Evolutionary conservation across 2,888 invertebrate species (phyloP).

Genomic region (Bombylius major): DNA sequence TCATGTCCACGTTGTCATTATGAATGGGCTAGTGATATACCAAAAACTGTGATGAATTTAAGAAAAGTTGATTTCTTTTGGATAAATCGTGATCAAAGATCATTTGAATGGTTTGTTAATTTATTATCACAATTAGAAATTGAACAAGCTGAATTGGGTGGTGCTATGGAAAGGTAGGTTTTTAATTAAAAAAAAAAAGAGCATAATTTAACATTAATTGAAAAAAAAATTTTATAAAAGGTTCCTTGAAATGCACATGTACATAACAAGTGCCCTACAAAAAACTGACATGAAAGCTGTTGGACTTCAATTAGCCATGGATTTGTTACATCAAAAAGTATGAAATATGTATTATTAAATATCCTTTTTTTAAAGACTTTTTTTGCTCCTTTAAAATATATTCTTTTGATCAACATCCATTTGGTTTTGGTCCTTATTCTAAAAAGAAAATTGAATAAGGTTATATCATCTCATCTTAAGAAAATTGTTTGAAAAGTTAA

Average conservation of each 20-base stretch:
- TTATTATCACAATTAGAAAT: conserved; percentile 85
- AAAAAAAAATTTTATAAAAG: conserved; percentile 14
- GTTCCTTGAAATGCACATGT: conserved; percentile 89
- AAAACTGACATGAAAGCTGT: conserved; percentile 91
- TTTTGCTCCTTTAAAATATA: too few relatives aligned
- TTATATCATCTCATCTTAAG: too few relatives aligned
- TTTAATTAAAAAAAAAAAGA: too few relatives aligned
- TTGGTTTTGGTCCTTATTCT: too few relatives aligned
- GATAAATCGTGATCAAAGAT: conserved; percentile 90
- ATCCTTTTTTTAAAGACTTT: not conserved
- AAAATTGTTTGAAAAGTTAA: too few relatives aligned
- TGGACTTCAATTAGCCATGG: conserved; percentile 79
- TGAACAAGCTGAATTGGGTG: conserved; percentile 79
- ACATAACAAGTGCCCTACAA: conserved; percentile 86
- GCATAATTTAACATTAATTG: too few relatives aligned
- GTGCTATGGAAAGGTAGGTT: conserved; percentile 63
- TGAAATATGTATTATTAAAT: not conserved
- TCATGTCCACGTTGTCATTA: conserved; percentile 77
- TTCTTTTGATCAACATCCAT: too few relatives aligned
- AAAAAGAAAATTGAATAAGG: too few relatives aligned
- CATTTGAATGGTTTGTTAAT: conserved; percentile 95
- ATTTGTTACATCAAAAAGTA: conserved; percentile 81
- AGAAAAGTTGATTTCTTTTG: conserved; percentile 95
- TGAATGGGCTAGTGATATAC: conserved; percentile 71
- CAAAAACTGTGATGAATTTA: conserved; percentile 70